Percentiles rank a stretch among this genome's conserved stretches.
Evolutionary conservation across 53 echinoderm and acorn worm genomes (phyloP).

Genomic region (Glandiceps talaboti): DNA sequence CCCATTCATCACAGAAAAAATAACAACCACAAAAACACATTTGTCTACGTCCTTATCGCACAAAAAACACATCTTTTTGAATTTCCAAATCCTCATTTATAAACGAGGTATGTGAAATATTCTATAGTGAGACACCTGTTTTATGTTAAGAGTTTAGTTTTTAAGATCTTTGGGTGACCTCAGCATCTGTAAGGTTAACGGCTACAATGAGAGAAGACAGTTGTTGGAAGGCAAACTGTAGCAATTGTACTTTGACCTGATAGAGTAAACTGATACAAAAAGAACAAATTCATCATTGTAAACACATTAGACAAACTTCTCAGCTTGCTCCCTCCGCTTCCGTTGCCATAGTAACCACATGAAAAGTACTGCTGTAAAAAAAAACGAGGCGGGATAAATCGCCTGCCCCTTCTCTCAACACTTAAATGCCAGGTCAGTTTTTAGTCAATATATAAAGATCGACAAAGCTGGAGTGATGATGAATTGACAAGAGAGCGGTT

Average conservation of each 20-base stretch:
- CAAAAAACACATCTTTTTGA: too few relatives aligned
- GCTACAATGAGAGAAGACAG: background rate
- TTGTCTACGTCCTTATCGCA: too few relatives aligned
- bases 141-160: background rate
- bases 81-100: too few relatives aligned
- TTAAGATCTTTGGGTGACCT: background rate
- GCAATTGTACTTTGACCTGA: background rate
- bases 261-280: background rate
- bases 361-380: too few relatives aligned
- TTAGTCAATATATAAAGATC: too few relatives aligned
- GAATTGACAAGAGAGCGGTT: too few relatives aligned
- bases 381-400: too few relatives aligned
- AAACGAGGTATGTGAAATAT: background rate
- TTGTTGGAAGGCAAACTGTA: background rate
- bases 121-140: background rate
- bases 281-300: background rate
- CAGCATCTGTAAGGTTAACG: background rate
- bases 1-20: too few relatives aligned
- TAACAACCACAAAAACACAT: too few relatives aligned
- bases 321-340: background rate
- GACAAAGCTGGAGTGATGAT: too few relatives aligned
- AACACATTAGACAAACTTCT: background rate
- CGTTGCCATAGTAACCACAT: background rate
- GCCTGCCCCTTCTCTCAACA: too few relatives aligned
- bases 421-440: too few relatives aligned